These are phyloP conservation scores for Andrena marginata DNA, from an alignment of 2,888 invertebrate genomes.

Conservation along the genomic window DNA sequence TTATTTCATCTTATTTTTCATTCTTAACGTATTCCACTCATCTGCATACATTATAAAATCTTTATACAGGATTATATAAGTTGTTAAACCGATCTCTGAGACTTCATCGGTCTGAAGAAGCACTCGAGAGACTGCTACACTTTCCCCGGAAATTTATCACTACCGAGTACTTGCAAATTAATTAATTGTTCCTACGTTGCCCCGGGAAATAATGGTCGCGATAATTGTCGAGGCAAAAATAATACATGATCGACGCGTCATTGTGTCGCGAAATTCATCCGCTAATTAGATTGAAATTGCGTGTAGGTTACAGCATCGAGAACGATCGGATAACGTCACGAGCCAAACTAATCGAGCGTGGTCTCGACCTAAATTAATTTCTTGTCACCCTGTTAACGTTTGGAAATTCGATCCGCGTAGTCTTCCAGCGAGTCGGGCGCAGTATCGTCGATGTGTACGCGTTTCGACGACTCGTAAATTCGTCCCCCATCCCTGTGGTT, in stretches of 20 bases:
- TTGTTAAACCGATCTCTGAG: no score
- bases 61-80: neutral
- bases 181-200: conserved; percentile 23
- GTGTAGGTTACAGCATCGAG: conserved; percentile 1
- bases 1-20: neutral
- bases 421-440: conserved; percentile 47
- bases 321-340: conserved; percentile 31
- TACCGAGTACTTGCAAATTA: neutral
- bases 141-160: neutral
- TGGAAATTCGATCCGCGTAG: conserved; percentile 28
- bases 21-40: neutral
- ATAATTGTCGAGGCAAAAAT: conserved; percentile 34
- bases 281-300: conserved; percentile 45
- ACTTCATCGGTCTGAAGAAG: neutral
- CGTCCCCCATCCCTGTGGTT: conserved; percentile 70
- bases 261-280: conserved; percentile 29
- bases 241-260: neutral
- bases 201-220: conserved; percentile 10
- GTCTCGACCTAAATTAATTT: conserved; percentile 51
- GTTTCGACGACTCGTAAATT: conserved; percentile 78
- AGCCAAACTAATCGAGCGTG: conserved; percentile 36
- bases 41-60: neutral
- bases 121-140: neutral
- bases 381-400: conserved; percentile 32
- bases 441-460: conserved; percentile 56